These are phyloP conservation scores for Ligdia adustata DNA, from an alignment of 2,888 invertebrate genomes.

Conservation along the genomic window DNA sequence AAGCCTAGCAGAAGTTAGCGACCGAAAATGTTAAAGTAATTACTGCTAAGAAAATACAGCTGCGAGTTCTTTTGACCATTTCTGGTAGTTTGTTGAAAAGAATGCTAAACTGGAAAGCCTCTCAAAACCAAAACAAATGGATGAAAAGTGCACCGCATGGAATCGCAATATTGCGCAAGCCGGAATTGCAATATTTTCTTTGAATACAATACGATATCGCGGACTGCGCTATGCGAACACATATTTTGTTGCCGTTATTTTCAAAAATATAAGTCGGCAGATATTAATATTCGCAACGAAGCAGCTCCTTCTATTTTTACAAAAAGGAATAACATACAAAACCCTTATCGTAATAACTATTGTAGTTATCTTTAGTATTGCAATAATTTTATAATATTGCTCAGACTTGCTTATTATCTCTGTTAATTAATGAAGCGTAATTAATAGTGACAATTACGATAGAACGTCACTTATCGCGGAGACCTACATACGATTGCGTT, in stretches of 20 bases:
- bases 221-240: conserved; percentile 40
- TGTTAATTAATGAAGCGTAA: conserved; percentile 24
- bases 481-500: conserved; percentile 33
- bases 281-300: conserved; percentile 27
- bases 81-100: too few species aligned
- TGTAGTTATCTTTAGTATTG: too few species aligned
- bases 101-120: too few species aligned
- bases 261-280: conserved; percentile 39
- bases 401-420: conserved; percentile 4
- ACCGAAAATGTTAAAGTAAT: neutral
- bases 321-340: too few species aligned
- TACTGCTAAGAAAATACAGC: too few species aligned
- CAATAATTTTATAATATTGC: neutral
- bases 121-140: conserved; percentile 45
- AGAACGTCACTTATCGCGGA: conserved; percentile 28
- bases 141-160: conserved; percentile 50
- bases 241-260: conserved; percentile 37
- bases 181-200: conserved; percentile 61
- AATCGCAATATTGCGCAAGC: conserved; percentile 55
- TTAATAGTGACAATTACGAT: conserved; percentile 21
- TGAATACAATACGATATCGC: conserved; percentile 58
- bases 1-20: conserved; percentile 13
- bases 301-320: too few species aligned
- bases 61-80: too few species aligned
- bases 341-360: too few species aligned